phyloP scores from a whole-genome alignment of 2,797 vertebrate species.

The Pseudopleuronectes americanus region DNA sequence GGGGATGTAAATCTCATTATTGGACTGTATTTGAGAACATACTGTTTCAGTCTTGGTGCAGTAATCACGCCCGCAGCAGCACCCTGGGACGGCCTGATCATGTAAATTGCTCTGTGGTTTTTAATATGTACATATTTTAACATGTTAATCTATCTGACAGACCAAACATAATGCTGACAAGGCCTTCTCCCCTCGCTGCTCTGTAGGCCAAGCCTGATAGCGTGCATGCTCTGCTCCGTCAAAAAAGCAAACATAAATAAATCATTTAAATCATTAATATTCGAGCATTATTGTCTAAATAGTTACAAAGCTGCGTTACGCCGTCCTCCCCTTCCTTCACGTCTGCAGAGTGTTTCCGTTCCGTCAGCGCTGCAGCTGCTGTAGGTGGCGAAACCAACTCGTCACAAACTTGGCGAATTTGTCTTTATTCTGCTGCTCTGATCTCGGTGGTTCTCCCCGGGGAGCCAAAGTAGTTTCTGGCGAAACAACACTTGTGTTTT shows the following conservation, averaged over 20 bases:
- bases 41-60: slow-evolving; percentile 31
- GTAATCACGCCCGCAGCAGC: slow-evolving; percentile 45
- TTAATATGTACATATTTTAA: slow-evolving; percentile 80
- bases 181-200: slow-evolving; percentile 57
- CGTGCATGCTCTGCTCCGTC: slow-evolving; percentile 38
- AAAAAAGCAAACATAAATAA: slow-evolving; percentile 65
- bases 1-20: slow-evolving; percentile 68
- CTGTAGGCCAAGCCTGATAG: slow-evolving; percentile 49
- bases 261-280: slow-evolving; percentile 67
- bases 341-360: background rate
- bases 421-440: slow-evolving; percentile 57
- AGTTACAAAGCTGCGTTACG: slow-evolving; percentile 45
- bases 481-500: slow-evolving; percentile 67
- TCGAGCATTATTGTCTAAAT: slow-evolving; percentile 52
- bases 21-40: slow-evolving; percentile 34
- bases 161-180: slow-evolving; percentile 71
- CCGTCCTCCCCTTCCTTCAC: background rate
- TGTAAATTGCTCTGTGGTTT: slow-evolving; percentile 70
- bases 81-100: slow-evolving; percentile 58
- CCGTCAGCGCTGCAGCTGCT: slow-evolving; percentile 31
- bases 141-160: slow-evolving; percentile 73
- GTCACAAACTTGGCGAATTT: slow-evolving; percentile 49
- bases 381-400: slow-evolving; percentile 46
- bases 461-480: slow-evolving; percentile 52
- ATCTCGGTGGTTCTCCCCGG: slow-evolving; percentile 41